Base-by-base conservation (phyloP, 23 tunicate genomes). In the Halocynthia roretzi region DNA sequence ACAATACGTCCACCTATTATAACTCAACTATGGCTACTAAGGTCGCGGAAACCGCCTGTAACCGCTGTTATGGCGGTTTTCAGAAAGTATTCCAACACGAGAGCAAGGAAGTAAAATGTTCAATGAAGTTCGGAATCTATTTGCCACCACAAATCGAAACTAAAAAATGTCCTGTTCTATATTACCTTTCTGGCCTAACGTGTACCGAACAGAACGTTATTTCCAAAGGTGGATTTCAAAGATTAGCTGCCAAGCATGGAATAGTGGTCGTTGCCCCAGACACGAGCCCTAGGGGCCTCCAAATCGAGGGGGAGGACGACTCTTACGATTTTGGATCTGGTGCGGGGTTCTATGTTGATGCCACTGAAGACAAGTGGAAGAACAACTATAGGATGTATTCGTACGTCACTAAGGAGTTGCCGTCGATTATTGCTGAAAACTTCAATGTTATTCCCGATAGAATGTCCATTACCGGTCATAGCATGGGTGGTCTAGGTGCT, bases 401-500 rank as follows among this genome's bases (percentile, higher is more conserved):
- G 0, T 93, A 93, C 71, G 87, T 93, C 7, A 93, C 98, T 5
- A 84, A 87, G 56, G 98, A 93, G 70, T 81, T 93, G 52, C 83
- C 83, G 1, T n/a, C 49, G 48, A 12, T 80, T 10, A 50, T 80
- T 12, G 7, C 44, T 40, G 83, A 67, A 7, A 67, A 80, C 5
- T 67, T 80, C 11, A 67, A 67, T 19, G 87, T 91, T 62, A 77
- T 77, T 53, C 14, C 72, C 8, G 76, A 70, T 52, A 82, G 82
- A 78, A 67, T 73, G 52, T 80, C 86, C 8, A 75, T 91, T 54
- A 81, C 83, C 66, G 97, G 97, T 7, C 97, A 91, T 77, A 91
- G 97, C 84, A 94, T 94, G 99, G 99, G 99, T 71, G 99, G 99
- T 14, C 86, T 90, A 69, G 99, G 99, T 20, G 99, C 99, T 7